phyloP scores from a whole-genome alignment of 2,797 vertebrate species.

The Rhabdomys pumilio region DNA sequence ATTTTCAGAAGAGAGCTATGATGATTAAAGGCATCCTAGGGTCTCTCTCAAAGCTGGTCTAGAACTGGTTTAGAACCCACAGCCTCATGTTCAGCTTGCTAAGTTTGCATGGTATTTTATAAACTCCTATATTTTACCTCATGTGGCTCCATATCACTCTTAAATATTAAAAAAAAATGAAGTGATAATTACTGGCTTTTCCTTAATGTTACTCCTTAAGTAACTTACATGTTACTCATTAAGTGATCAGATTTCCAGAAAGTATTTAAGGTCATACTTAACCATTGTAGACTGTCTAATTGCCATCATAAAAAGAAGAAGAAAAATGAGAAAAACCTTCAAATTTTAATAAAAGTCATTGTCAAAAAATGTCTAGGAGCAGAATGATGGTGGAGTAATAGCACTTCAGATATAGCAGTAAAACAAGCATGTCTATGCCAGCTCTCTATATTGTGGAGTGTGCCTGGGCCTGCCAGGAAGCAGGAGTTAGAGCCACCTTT shows the following conservation, averaged over 20 bases:
- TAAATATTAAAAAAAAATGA: constrained; percentile 20
- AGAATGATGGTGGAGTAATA: not conserved
- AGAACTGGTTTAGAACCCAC: not conserved
- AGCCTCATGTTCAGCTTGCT: not conserved
- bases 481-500: not conserved
- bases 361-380: not conserved
- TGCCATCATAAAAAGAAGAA: not conserved
- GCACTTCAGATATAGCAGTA: not conserved
- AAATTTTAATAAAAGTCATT: constrained; percentile 25
- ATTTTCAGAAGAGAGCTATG: constrained; percentile 49
- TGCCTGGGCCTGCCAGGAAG: not conserved
- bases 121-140: constrained; percentile 12
- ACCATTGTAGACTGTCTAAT: constrained; percentile 18
- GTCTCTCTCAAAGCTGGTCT: not conserved
- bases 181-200: constrained; percentile 5
- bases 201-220: not conserved
- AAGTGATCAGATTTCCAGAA: constrained; percentile 11
- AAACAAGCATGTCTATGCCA: not conserved
- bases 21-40: constrained; percentile 29
- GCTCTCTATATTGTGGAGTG: fast-evolving
- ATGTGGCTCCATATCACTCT: not conserved
- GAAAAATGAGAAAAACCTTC: not conserved
- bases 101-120: constrained; percentile 7
- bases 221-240: constrained; percentile 3
- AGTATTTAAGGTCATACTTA: not conserved